A percentile compares a stretch with the other conserved stretches of the same genome.
These are phyloP conservation scores for Ladona fulva DNA, from an alignment of 1,140 invertebrate species.

Conservation along the genomic window DNA sequence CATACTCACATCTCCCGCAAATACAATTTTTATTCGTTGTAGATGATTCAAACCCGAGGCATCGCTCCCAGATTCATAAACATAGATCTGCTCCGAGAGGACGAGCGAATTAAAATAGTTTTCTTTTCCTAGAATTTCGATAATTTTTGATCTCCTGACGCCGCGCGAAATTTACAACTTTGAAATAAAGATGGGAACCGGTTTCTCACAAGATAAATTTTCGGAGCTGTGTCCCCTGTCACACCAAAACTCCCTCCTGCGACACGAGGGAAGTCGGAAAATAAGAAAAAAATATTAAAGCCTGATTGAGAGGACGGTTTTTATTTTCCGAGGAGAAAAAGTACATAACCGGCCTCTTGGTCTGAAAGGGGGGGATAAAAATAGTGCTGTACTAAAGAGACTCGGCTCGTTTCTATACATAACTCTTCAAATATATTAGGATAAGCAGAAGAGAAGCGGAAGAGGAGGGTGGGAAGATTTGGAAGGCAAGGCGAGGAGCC, in stretches of 20 bases:
- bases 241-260: neutral
- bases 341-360: no score
- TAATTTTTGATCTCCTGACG: no score
- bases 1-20: no score
- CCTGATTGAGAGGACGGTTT: conserved; percentile 3
- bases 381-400: neutral
- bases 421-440: neutral
- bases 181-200: neutral
- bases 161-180: no score
- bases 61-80: no score
- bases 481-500: neutral
- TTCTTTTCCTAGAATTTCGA: no score
- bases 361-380: neutral
- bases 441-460: neutral
- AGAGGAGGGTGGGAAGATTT: neutral
- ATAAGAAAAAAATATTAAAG: neutral
- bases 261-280: neutral
- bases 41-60: no score
- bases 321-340: neutral
- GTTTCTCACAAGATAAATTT: neutral
- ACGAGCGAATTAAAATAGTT: no score
- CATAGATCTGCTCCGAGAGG: no score
- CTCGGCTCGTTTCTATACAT: neutral
- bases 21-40: no score
- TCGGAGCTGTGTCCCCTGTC: neutral